phyloP scores from a whole-genome alignment of 37 sponge, comb jelly and placozoan genomes.

The Spongilla lacustris region DNA sequence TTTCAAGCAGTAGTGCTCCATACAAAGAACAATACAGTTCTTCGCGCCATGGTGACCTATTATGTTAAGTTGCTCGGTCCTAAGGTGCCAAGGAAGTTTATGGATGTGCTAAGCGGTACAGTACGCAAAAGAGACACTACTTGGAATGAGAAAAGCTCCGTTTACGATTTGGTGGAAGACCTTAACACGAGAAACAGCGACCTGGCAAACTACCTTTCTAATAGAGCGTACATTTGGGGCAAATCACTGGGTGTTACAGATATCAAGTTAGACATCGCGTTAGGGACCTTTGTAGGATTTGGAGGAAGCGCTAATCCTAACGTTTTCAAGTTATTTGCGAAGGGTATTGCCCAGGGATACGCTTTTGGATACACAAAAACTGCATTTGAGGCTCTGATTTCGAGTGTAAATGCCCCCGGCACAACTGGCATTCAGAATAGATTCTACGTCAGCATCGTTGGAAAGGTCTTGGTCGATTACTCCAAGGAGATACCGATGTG shows the following conservation, averaged over 20 bases:
- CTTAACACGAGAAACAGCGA: slow-evolving; percentile 31
- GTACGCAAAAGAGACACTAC: not conserved
- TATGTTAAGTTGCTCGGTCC: not conserved
- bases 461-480: not conserved
- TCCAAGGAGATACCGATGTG: not conserved
- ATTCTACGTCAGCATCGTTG: not conserved
- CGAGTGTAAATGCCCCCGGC: not conserved
- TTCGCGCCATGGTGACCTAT: too few species aligned
- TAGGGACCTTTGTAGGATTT: slow-evolving; percentile 51
- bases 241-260: slow-evolving; percentile 42
- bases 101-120: not conserved
- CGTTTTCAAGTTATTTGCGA: slow-evolving; percentile 5
- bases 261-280: slow-evolving; percentile 39
- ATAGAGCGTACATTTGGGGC: slow-evolving; percentile 27
- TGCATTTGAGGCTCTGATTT: not conserved
- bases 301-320: too few species aligned
- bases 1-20: too few species aligned
- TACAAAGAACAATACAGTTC: too few species aligned
- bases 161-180: slow-evolving; percentile 48
- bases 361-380: slow-evolving; percentile 42
- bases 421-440: not conserved
- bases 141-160: not conserved
- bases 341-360: slow-evolving; percentile 36
- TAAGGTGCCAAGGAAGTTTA: not conserved
- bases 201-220: slow-evolving; percentile 23